Base-by-base conservation (phyloP, 2,797 vertebrate species). In the Parotocinclus haroldoi region DNA sequence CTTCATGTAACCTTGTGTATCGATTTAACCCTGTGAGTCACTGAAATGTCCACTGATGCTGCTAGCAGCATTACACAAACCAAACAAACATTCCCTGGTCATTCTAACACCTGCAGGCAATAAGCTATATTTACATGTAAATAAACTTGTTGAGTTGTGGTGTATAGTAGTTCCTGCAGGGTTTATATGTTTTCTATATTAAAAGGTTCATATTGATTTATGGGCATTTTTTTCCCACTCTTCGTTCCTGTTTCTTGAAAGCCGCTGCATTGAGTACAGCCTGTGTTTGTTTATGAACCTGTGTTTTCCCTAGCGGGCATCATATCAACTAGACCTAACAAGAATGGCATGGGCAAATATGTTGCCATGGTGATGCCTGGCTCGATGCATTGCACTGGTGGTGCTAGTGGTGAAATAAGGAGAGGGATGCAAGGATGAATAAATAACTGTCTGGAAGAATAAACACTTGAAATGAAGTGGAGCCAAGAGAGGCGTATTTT, bases 201-300 rank as follows among this genome's bases (percentile, higher is more conserved):
- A 49, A 69, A 62, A 57, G 52, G 18, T n/a, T 19, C n/a, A 16
- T 36, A 42, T 44, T 63, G 68, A 69, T 69, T 57, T 44, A 69
- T 50, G 59, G 50, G n/a, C n/a, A n/a, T 46, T 38, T 46, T 9
- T 39, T 45, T 45, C 37, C 58, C 17, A 16, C 16, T 16, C 67
- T 14, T 13, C 42, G 3, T 36, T 36, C 59, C 44, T 7, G 17
- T 69, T 69, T 63, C 60, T 53, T 63, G 68, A 45, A 57, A 61
- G 45, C 45, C 14, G 45, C 38, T 36, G 53, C 49, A 40, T 58
- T 50, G 61, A 66, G 57, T 61, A 46, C 63, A 44, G 52, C 69
- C 63, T 68, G 69, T 72, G 69, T 72, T 72, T 76, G 66, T 76
- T 68, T 69, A 72, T 74, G 64, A n/a, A 58, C 66, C 66, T 75